Evolutionary conservation across 2,113 vertebrate genomes (phyloP), one percentile per base, ranked within the genome.

Genomic region (Penelope pileata): DNA sequence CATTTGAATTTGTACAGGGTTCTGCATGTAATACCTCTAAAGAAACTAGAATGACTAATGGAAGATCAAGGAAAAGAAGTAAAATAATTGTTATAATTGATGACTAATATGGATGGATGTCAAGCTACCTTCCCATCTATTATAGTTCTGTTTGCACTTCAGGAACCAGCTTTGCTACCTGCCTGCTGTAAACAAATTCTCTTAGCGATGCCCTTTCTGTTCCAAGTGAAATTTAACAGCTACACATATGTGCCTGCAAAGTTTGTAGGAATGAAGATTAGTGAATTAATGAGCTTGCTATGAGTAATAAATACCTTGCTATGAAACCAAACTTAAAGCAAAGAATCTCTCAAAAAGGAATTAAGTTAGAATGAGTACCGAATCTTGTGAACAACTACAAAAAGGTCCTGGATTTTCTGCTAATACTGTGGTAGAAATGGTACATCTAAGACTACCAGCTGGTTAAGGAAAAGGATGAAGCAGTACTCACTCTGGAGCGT

Each of bases 171-270:
- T 87, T 70, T 75, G 50, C 66, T 50, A 83, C 9, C 16, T 63
- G 3, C 63, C 27, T 83, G 16, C 26, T 43, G 19, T 48, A 92
- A 90, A 58, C 16, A 70, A 82, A 50, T 88, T 27, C 17, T 69
- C 7, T n/a, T 56, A 56, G 4, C 17, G 29, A 70, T 19, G 14
- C 2, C 66, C 30, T 38, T 82, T 59, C 38, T 12, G 3, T 67
- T 82, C n/a, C 48, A 66, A 59, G 22, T 30, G 53, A 70, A 67
- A 68, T 68, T 67, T 26, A 51, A 45, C 36, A 74, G 8, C 50
- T 40, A 16, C 5, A 16, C 1, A 0, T 32, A 32, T 0, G 0
- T 7, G 10, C 13, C 38, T 77, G 54, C 10, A 69, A 69, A 58
- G 6, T 34, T 59, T 53, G 5, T 19, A 58, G 21, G 50, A 67